Base-by-base conservation (phyloP, 2,113 vertebrate species). In the Sinocyclocheilus grahami region DNA sequence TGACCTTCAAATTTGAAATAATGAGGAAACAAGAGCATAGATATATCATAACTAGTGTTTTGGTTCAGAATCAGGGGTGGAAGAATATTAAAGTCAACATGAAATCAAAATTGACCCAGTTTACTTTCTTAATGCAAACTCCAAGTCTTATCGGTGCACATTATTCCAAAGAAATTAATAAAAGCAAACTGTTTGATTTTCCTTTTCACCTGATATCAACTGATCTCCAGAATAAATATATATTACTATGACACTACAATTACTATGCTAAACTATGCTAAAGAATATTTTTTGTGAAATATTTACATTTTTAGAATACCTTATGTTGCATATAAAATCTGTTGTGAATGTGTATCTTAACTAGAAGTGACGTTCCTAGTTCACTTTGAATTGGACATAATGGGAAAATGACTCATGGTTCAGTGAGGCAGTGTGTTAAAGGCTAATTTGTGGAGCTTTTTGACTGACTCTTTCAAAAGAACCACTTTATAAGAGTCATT, bases 61-160 rank as follows among this genome's bases (percentile, higher is more conserved):
- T 67, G 30, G 2, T n/a, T 48, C 37, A 27, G 37, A 65, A 65
- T 81, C n/a, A 81, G 42, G 78, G 20, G 48, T 81, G 60, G 60
- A 65, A 65, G 39, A 27, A 46, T 48, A 48, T 65, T 48, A 46
- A 65, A 65, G 58, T 81, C 79, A 65, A 81, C 58, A 65, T 65
- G 79, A 81, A 81, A 65, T 65, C 8, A 30, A 81, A 27, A 63
- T 80, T 10, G 13, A 27, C 37, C 22, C n/a, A 18, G 65, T 65
- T 65, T 65, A 65, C 58, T 81, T 37, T n/a, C 8, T 79, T 39
- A 8, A 79, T 62, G 1, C 18, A 4, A 7, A 33, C 39, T n/a
- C 5, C 8, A 22, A 55, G 77, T 58, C n/a, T 48, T 48, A 46
- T 39, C 39, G 0, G 55, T 30, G 24, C 27, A 67, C 27, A 16